Base-by-base conservation (phyloP, 2,888 invertebrate species). In the Eubasilissa splendida region DNA sequence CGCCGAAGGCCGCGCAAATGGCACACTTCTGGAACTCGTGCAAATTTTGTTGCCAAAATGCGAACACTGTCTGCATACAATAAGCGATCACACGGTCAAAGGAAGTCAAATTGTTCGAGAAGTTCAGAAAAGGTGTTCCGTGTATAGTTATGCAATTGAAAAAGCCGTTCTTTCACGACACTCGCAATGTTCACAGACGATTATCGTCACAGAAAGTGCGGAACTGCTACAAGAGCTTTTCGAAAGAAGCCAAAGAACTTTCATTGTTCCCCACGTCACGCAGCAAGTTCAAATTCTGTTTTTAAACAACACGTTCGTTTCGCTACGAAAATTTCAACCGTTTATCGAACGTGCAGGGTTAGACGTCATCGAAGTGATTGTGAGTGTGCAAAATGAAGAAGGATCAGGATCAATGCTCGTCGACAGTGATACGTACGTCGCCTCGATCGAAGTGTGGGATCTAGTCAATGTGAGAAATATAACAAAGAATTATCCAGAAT, bases 91-190 rank as follows among this genome's bases (percentile, higher is more conserved):
- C 8, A 42, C 56, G 31, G 12, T 9, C 50, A 14, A 77, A 10
- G 68, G 77, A 42, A 77, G 58, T 50, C 42, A 58, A 11, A 58
- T 77, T 11, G n/a, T 42, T 5, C 22, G 56, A 52, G 68, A 58
- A 60, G 58, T 77, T 11, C 77, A 76, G 50, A 52, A 76, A 60
- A 70, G 9, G 7, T 80, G 80, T 80, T 63, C 80, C 9, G 70
- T 76, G 10, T 80, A 60, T 54, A 22, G 33, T 4, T 60, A 80
- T 14, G 50, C 56, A 7, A 80, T 80, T 50, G 10, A 50, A 70
- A 33, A 70, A 10, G 66, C 80, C 7, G 14, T 53, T 22, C 42
- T 80, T 33, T 70, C 76, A 7, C 33, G 14, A 33, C 66, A 71
- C 22, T 60, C 59, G n/a, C 8, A 42, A 10, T 80, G 80, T 50